A percentile compares a stretch with the other conserved stretches of the same genome.
Evolutionary conservation across 2,888 invertebrate species (phyloP).

Genomic region (Orthosia cruda): DNA sequence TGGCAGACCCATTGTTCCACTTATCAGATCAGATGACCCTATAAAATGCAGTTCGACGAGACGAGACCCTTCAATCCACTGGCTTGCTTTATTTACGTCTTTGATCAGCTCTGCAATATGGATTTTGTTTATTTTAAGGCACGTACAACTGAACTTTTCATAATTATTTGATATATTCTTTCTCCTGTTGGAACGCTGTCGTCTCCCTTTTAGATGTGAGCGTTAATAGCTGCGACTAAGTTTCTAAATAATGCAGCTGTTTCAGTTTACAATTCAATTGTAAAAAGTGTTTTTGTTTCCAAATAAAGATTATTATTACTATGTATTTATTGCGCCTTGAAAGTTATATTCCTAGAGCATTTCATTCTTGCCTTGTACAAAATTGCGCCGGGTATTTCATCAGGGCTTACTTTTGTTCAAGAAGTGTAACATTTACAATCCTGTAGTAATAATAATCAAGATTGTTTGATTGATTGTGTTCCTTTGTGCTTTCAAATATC

Average conservation of each 20-base stretch:
- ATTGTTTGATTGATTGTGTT: background rate
- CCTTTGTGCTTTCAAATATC: background rate
- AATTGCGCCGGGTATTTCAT: slow-evolving; percentile 2
- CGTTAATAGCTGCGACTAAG: too few relatives aligned
- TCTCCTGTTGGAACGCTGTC: too few relatives aligned
- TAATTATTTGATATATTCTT: background rate
- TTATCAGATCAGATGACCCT: slow-evolving; percentile 85
- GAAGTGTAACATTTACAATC: background rate
- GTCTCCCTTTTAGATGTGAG: too few relatives aligned
- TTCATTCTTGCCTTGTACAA: background rate
- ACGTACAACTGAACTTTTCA: slow-evolving; percentile 54
- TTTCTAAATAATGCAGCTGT: too few relatives aligned
- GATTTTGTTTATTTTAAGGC: slow-evolving; percentile 79
- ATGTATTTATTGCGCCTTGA: background rate
- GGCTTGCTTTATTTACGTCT: slow-evolving; percentile 71
- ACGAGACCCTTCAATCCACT: slow-evolving; percentile 77
- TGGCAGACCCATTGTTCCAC: slow-evolving; percentile 80
- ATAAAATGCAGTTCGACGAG: slow-evolving; percentile 80
- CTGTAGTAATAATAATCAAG: background rate
- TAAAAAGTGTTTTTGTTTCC: too few relatives aligned
- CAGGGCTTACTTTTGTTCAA: background rate
- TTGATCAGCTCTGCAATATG: slow-evolving; percentile 70
- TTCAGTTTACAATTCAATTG: too few relatives aligned
- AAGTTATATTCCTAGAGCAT: background rate
- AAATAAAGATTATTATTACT: too few relatives aligned